Base-by-base conservation (phyloP, 2,797 vertebrate species). In the Argentina silus region DNA sequence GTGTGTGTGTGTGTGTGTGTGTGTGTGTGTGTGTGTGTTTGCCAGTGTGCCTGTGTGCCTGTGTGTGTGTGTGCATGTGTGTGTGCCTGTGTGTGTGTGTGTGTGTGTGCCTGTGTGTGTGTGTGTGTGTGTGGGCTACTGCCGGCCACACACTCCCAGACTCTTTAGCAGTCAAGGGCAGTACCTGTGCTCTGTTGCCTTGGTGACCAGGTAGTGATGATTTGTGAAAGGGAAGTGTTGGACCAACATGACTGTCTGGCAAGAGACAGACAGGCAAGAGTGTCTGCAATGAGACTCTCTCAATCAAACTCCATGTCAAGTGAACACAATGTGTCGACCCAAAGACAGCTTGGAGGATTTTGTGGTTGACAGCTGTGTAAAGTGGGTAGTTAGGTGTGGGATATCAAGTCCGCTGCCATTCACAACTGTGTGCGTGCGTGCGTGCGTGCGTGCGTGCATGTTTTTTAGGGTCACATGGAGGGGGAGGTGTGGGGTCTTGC, bases 401-500 rank as follows among this genome's bases (percentile, higher is more conserved):
- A 27, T 2, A 19, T 19, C 56, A 27, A 8, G 17, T 57, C 19
- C 21, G 7, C 9, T 19, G n/a, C n/a, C 17, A 3, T 12, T 15
- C 7, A 62, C 36, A n/a, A 14, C 36, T 67, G 65, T 23, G 27
- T 68, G 7, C 21, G 14, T 64, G 59, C 36, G 10, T 42, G 23
- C 15, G 7, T 45, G 62, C 45, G 9, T 65, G 12, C 51, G 19
- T 67, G 11, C 0, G 48, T 44, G 27, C 56, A 27, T 69, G 51
- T 19, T 4, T 43, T 19, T 15, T 81, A 99, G 98, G 97, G 98
- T 66, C 98, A 99, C 79, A 98, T 98, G 96, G 96, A 99, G 84
- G 97, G 98, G 12, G 97, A 99, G 81, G 97, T 99, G 17, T 99
- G 97, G 97, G 98, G 98, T 42, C 80, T 99, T 82, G 96, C 97